phyloP scores from a whole-genome alignment of 2,113 vertebrate genomes.

The Erythrocercus mccallii region DNA sequence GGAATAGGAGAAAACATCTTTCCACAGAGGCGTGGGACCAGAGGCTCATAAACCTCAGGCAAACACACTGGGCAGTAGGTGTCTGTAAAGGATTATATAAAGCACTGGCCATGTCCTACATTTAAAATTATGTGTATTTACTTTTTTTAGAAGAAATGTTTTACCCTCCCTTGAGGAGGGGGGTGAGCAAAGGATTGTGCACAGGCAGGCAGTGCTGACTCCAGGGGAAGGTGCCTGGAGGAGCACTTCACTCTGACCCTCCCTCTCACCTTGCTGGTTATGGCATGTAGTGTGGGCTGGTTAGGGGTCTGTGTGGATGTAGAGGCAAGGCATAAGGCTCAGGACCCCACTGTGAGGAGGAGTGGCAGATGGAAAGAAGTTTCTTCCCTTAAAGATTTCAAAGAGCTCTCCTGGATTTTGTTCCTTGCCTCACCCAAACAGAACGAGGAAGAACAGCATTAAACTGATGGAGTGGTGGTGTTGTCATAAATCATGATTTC shows the following conservation, averaged over 20 bases:
- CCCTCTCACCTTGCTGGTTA: background rate
- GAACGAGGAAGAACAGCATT: background rate
- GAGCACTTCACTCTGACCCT: background rate
- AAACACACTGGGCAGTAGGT: background rate
- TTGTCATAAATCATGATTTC: background rate
- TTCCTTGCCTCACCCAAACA: background rate
- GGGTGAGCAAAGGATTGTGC: fast-evolving
- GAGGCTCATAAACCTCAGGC: background rate
- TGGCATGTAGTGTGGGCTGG: fast-evolving
- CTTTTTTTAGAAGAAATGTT: background rate
- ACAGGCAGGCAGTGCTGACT: background rate
- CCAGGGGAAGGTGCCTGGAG: background rate
- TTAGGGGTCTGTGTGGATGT: background rate
- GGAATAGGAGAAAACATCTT: background rate
- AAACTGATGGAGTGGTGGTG: fast-evolving
- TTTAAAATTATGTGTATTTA: background rate
- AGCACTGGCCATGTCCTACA: background rate
- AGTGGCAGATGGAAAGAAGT: background rate
- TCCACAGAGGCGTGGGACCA: background rate
- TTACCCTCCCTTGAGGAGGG: background rate
- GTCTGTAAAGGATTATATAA: background rate
- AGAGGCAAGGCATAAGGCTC: background rate
- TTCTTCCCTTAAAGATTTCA: background rate
- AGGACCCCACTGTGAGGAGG: background rate
- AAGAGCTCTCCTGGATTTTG: background rate